phyloP scores from a whole-genome alignment of 2,888 invertebrate genomes.

The Orthosia gracilis region DNA sequence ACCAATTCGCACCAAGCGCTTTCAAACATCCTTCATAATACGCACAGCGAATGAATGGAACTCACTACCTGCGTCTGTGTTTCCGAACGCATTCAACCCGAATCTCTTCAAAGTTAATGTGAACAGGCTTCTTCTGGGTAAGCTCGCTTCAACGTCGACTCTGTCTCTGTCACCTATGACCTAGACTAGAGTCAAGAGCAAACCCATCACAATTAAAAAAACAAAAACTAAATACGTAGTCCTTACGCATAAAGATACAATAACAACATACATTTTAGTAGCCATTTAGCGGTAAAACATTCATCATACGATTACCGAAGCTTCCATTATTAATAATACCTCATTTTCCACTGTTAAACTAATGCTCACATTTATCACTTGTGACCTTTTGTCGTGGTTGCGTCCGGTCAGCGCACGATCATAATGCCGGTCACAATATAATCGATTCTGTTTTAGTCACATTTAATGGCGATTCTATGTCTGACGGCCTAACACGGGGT shows the following conservation, averaged over 20 bases:
- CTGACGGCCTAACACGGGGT: conserved; percentile 22
- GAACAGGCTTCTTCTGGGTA: no score
- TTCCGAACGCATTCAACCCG: no score
- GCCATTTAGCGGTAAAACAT: conserved; percentile 7
- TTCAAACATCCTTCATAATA: no score
- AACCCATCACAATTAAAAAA: no score
- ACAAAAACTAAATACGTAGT: not conserved
- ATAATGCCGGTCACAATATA: conserved; percentile 45
- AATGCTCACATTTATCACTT: conserved; percentile 48
- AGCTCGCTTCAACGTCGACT: no score
- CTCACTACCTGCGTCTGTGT: no score
- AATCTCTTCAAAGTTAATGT: no score
- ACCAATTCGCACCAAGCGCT: no score
- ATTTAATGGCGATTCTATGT: conserved; percentile 52
- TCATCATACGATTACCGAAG: conserved; percentile 18
- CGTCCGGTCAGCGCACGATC: conserved; percentile 50
- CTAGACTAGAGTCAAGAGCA: no score
- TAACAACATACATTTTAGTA: conserved; percentile 9
- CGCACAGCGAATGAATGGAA: no score
- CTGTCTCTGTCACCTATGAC: no score
- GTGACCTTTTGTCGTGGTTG: conserved; percentile 42
- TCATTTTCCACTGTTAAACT: conserved; percentile 36
- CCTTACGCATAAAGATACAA: not conserved
- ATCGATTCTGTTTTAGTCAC: conserved; percentile 58
- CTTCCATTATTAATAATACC: conserved; percentile 21